A percentile compares a stretch with the other conserved stretches of the same genome.
Evolutionary conservation across 30 jellyfish, hydroid and myxozoan species (phyloP).

Genomic region (Turritopsis rubra): DNA sequence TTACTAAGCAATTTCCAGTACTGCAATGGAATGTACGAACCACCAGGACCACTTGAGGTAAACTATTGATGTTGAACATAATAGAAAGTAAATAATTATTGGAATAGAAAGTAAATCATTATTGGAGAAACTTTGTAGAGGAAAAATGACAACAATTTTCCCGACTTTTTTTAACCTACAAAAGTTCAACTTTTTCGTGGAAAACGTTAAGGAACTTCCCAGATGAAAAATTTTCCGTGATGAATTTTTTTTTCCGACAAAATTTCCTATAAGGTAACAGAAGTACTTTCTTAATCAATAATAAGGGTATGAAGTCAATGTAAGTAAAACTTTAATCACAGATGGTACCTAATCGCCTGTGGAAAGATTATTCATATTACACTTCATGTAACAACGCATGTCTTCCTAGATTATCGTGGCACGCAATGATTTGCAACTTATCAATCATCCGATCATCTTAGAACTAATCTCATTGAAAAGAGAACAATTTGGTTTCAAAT

Average conservation of each 20-base stretch:
- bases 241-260: too few species aligned
- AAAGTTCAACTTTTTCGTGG: neutral
- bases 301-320: neutral
- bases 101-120: neutral
- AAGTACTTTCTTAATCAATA: too few species aligned
- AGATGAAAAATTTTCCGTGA: too few species aligned
- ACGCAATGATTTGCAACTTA: neutral
- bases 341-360: neutral
- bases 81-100: neutral
- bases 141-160: neutral
- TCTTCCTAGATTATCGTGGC: neutral
- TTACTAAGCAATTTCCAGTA: neutral
- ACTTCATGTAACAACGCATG: too few species aligned
- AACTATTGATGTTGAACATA: neutral
- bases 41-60: slow-evolving; percentile 16
- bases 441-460: neutral
- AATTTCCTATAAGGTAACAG: too few species aligned
- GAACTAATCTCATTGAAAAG: neutral
- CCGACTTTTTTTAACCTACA: neutral
- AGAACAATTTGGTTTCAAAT: slow-evolving; percentile 5
- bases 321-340: neutral
- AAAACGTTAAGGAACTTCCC: too few species aligned
- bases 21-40: neutral
- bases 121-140: neutral
- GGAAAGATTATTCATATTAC: too few species aligned